Evolutionary conservation across 2,113 vertebrate genomes (phyloP).

Genomic region (Cricetomys ansorgei): DNA sequence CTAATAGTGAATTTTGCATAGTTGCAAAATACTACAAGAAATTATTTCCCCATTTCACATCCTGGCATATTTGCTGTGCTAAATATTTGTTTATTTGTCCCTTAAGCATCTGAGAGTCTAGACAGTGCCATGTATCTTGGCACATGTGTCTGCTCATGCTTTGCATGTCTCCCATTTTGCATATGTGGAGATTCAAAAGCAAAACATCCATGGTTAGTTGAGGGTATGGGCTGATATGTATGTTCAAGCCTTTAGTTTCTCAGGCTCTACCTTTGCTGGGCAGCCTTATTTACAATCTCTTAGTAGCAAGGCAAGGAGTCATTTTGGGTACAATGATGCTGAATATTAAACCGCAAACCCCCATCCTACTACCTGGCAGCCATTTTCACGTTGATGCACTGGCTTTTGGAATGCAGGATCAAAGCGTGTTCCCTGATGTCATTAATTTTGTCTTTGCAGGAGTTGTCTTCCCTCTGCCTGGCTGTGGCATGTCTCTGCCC

Average conservation of each 20-base stretch:
- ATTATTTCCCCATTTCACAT: background rate
- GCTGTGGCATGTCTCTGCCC: background rate
- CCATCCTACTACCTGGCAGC: background rate
- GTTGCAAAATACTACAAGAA: background rate
- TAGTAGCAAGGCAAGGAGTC: background rate
- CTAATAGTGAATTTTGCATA: background rate
- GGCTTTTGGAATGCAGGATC: background rate
- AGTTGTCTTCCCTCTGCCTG: background rate
- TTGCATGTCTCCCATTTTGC: background rate
- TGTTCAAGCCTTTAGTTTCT: background rate
- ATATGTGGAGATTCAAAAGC: background rate
- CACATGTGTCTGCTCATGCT: background rate
- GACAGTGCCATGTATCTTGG: background rate
- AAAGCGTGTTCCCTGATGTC: background rate
- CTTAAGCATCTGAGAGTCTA: background rate
- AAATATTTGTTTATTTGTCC: background rate
- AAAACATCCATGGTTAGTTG: background rate
- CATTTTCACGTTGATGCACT: background rate
- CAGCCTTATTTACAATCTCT: background rate
- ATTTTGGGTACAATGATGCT: background rate
- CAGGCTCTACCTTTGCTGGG: background rate
- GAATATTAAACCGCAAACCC: background rate
- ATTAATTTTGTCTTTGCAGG: background rate
- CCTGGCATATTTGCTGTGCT: background rate
- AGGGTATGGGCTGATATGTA: background rate